A percentile compares a stretch with the other conserved stretches of the same genome.
These are phyloP conservation scores for Bombus ignitus DNA, from an alignment of 1,140 invertebrate genomes.

Conservation along the genomic window DNA sequence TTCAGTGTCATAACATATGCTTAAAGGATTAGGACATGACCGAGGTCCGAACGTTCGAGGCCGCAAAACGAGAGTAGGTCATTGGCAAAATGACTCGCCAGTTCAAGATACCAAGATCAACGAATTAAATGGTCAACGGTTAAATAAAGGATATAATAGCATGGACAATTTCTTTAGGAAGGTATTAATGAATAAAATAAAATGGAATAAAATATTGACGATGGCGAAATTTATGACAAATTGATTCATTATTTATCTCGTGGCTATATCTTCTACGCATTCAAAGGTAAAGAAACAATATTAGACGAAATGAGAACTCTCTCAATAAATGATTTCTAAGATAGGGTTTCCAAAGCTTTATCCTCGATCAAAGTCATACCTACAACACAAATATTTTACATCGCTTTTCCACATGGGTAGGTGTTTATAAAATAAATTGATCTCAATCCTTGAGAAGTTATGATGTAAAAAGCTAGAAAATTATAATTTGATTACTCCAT, in stretches of 20 bases:
- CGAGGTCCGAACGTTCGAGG: not conserved
- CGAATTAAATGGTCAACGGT: not conserved
- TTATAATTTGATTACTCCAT: not conserved
- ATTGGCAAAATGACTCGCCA: not conserved
- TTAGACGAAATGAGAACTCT: not conserved
- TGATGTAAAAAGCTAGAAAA: not conserved
- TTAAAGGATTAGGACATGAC: slow-evolving; percentile 6
- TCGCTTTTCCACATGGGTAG: no score
- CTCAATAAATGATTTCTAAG: not conserved
- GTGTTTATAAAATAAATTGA: not conserved
- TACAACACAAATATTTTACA: not conserved
- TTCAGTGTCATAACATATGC: not conserved
- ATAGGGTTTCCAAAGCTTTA: not conserved
- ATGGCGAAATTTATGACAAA: not conserved
- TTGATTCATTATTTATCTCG: not conserved
- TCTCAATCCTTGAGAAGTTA: not conserved
- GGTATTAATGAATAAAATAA: not conserved
- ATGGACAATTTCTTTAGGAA: not conserved
- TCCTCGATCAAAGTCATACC: not conserved
- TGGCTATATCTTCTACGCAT: not conserved
- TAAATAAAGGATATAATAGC: not conserved
- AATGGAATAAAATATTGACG: not conserved
- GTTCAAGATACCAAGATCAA: not conserved
- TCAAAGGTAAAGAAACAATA: not conserved
- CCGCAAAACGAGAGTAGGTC: slow-evolving; percentile 15